Conservation (phyloP, 2,888 invertebrate species). For the Apamea anceps region DNA sequence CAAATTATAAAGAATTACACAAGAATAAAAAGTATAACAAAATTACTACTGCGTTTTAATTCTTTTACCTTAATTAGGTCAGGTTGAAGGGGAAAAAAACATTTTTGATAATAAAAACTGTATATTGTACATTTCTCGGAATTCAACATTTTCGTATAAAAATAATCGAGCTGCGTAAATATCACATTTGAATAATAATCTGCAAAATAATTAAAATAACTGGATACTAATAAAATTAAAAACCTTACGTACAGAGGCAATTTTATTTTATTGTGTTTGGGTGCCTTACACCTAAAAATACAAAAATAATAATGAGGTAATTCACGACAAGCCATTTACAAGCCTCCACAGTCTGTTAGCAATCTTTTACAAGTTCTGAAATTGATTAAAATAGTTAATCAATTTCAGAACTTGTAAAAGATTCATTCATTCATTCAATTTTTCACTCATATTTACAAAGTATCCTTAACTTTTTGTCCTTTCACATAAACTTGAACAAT, state of each 20-base stretch:
- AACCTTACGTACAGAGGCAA: background rate
- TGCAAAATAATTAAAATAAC: background rate
- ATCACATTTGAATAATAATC: conserved; percentile 22
- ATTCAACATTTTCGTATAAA: background rate
- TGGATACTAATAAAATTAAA: background rate
- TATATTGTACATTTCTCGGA: background rate
- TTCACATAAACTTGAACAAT: conserved; percentile 94
- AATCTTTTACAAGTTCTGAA: background rate
- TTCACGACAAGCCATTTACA: background rate
- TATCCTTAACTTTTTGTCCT: conserved; percentile 87
- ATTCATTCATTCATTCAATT: background rate
- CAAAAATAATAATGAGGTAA: background rate
- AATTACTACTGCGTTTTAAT: conserved; percentile 61
- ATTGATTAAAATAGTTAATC: too few relatives aligned
- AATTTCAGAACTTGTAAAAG: too few relatives aligned
- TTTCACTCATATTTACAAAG: conserved; percentile 16
- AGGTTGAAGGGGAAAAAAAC: background rate
- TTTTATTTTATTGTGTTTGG: background rate
- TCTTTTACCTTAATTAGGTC: background rate
- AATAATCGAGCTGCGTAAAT: conserved; percentile 19
- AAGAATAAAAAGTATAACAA: conserved; percentile 83
- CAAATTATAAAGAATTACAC: conserved; percentile 88
- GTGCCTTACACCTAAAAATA: background rate
- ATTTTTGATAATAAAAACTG: background rate
- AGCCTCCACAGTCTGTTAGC: background rate